Evolutionary conservation across 2,888 invertebrate species (phyloP).

Genomic region (Oscheius myriophilus): DNA sequence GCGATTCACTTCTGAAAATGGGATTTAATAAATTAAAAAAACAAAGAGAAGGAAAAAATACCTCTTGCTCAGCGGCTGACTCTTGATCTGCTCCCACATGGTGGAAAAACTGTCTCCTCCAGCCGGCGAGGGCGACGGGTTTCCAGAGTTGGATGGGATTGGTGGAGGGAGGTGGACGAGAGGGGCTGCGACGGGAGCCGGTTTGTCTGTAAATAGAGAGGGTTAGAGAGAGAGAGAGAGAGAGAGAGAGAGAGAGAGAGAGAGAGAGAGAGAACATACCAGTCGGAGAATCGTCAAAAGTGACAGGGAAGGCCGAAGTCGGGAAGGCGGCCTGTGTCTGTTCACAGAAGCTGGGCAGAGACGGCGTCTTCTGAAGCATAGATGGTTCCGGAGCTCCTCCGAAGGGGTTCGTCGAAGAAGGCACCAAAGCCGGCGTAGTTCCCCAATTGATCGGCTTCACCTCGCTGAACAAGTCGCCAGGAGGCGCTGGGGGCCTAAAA

Average conservation of each 20-base stretch:
- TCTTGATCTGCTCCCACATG: slow-evolving; percentile 32
- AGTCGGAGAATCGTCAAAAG: slow-evolving; percentile 36
- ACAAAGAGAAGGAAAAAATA: background rate
- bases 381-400: background rate
- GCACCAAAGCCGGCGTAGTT: background rate
- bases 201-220: background rate
- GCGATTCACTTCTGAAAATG: slow-evolving; percentile 42
- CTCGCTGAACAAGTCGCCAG: slow-evolving; percentile 11
- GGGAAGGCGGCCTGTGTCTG: background rate
- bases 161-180: slow-evolving; percentile 31
- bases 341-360: slow-evolving; percentile 29
- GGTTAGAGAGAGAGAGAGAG: background rate
- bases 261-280: slow-evolving; percentile 2
- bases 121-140: slow-evolving; percentile 12
- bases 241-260: background rate
- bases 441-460: slow-evolving; percentile 29
- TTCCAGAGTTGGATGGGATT: slow-evolving; percentile 1
- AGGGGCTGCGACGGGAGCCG: background rate
- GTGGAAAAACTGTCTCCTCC: slow-evolving; percentile 23
- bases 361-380: slow-evolving; percentile 20
- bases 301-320: slow-evolving; percentile 38
- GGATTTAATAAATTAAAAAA: background rate
- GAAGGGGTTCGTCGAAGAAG: background rate
- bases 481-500: slow-evolving; percentile 3
- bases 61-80: slow-evolving; percentile 28